Base-by-base conservation (phyloP, 2,888 invertebrate genomes). In the Stenurella melanura region DNA sequence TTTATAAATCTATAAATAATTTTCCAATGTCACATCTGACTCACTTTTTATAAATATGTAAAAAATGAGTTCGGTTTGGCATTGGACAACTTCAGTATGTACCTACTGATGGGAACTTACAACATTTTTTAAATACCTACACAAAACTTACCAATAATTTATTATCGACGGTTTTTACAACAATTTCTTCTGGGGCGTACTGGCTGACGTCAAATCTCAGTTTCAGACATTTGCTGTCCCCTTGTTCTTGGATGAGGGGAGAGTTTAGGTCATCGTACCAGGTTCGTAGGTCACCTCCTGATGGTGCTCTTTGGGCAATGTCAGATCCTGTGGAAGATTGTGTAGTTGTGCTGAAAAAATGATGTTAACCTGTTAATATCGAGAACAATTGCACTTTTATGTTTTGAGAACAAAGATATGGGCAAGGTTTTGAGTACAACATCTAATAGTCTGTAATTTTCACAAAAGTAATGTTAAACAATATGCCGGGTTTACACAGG, bases 101-200 rank as follows among this genome's bases (percentile, higher is more conserved):
- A 34, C 9, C 7, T 26, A n/a, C 26, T 26, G 26, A 26, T n/a
- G n/a, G n/a, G 21, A 26, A 26, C 4, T 26, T 26, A 26, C 21
- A 3, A 26, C 7, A 34, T 50, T n/a, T n/a, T 50, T 50, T 15
- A 7, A n/a, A 9, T 34, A 34, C n/a, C n/a, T n/a, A n/a, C 21
- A 58, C 54, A 54, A 17, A 63, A 90, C 94, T 93, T 89, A 97
- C 97, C 93, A 97, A 92, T 88, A 99, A 93, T 93, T 97, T 97
- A 91, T 98, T 98, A 92, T 98, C 98, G 84, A 98, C 97, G 82
- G 98, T 99, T 92, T 98, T 98, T 82, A 99, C 98, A 88, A 97
- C 97, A 89, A 98, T 98, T 92, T 99, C 98, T 90, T 99, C 99
- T 68, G 96, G 96, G 74, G 96, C 95, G 91, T 98, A 99, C 90